phyloP scores from a whole-genome alignment of 2,113 vertebrate species.

The Lipotes vexillifer region DNA sequence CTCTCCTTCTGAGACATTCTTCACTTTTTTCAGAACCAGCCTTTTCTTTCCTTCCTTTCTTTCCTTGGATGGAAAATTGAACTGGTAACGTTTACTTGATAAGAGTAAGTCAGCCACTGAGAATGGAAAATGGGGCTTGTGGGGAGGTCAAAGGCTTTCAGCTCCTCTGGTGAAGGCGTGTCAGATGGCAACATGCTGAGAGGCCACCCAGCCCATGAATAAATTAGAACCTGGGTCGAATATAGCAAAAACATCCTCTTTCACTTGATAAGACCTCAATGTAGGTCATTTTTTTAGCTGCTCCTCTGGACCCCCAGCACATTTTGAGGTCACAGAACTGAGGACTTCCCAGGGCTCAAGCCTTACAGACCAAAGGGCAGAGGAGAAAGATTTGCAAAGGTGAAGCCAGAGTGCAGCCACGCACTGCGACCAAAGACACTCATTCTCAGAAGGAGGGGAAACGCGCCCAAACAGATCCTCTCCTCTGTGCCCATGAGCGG shows the following conservation, averaged over 20 bases:
- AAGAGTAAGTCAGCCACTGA: not conserved
- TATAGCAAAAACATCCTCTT: not conserved
- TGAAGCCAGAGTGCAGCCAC: accelerated
- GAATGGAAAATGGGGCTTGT: not conserved
- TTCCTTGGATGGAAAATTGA: not conserved
- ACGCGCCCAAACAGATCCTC: accelerated
- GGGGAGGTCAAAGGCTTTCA: not conserved
- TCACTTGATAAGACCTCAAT: not conserved
- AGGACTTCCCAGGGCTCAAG: not conserved
- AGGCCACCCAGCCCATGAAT: not conserved
- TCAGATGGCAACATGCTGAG: not conserved
- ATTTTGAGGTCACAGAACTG: not conserved
- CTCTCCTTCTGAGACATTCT: not conserved
- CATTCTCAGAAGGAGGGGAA: accelerated
- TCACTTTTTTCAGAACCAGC: not conserved
- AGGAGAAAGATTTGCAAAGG: not conserved
- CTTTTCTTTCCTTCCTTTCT: not conserved
- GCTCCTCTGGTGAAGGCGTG: not conserved
- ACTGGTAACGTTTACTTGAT: not conserved
- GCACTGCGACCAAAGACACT: accelerated
- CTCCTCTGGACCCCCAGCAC: not conserved
- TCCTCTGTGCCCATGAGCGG: accelerated
- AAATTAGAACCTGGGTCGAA: not conserved
- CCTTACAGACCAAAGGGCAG: too few relatives aligned
- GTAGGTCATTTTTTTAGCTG: not conserved